Evolutionary conservation across 2,888 invertebrate species (phyloP).

Genomic region (Mellilla xanthometata): DNA sequence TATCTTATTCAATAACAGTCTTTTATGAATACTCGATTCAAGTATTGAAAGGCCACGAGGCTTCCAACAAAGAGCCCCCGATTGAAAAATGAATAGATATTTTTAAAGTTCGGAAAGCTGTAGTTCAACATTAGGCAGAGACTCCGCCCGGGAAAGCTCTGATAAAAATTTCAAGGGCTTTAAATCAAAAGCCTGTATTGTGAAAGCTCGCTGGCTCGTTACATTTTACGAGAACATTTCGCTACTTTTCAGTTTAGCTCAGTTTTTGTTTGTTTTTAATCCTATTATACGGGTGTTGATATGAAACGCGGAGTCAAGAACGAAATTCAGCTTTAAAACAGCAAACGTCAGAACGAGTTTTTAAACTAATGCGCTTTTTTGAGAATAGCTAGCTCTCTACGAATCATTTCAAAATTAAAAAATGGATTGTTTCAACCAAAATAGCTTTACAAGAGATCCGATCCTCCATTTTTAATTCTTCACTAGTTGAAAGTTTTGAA

Average conservation of each 20-base stretch:
- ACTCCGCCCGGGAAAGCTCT: conserved; percentile 25
- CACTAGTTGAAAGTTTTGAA: conserved; percentile 1
- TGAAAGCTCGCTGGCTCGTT: conserved; percentile 32
- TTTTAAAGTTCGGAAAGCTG: conserved; percentile 32
- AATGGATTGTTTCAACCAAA: too few relatives aligned
- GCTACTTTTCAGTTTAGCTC: conserved; percentile 35
- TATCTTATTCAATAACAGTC: conserved; percentile 33
- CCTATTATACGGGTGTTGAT: conserved; percentile 38
- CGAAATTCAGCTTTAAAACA: conserved; percentile 25
- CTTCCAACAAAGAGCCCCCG: conserved; percentile 34
- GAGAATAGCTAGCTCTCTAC: too few relatives aligned
- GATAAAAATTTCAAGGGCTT: conserved; percentile 51
- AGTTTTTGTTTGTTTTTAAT: conserved; percentile 45
- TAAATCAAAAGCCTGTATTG: conserved; percentile 50
- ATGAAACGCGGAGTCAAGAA: conserved; percentile 27
- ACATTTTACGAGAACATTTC: conserved; percentile 43
- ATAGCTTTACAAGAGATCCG: too few relatives aligned
- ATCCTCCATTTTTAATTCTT: too few relatives aligned
- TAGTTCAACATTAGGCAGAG: conserved; percentile 18
- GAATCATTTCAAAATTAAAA: too few relatives aligned
- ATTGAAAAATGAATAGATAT: conserved; percentile 39
- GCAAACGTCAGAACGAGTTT: conserved; percentile 16
- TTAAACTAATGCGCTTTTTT: neutral
- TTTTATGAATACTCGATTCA: conserved; percentile 33
- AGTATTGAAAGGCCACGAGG: conserved; percentile 23